phyloP scores from a whole-genome alignment of 2,888 invertebrate species.

The Blera fallax region DNA sequence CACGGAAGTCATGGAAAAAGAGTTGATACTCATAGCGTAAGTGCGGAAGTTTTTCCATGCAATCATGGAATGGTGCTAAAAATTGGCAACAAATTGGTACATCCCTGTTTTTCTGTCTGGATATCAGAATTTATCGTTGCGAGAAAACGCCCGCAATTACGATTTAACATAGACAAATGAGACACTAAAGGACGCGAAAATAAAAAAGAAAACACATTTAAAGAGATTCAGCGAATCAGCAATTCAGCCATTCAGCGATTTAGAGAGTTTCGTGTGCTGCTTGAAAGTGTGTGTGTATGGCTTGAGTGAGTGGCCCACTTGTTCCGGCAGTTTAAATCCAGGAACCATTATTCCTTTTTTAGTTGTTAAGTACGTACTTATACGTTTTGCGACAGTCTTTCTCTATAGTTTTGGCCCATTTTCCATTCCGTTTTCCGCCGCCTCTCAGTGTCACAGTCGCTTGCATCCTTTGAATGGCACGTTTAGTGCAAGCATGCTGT shows the following conservation, averaged over 20 bases:
- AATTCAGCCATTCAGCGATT: slow-evolving; percentile 57
- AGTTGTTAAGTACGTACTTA: slow-evolving; percentile 62
- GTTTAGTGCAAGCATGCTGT: slow-evolving; percentile 15
- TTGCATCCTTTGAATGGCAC: slow-evolving; percentile 57
- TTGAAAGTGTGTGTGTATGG: not conserved
- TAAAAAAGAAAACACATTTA: not conserved
- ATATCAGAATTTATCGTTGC: slow-evolving; percentile 44
- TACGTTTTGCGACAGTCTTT: slow-evolving; percentile 49
- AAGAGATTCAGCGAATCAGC: slow-evolving; percentile 33
- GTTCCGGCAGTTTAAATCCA: slow-evolving; percentile 51
- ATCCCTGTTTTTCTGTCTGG: not conserved
- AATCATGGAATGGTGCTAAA: slow-evolving; percentile 34
- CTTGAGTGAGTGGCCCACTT: slow-evolving; percentile 40
- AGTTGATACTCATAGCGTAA: not conserved
- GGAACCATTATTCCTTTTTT: slow-evolving; percentile 56
- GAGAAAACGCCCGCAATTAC: slow-evolving; percentile 58
- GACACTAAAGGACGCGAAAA: slow-evolving; percentile 37
- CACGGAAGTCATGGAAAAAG: not conserved
- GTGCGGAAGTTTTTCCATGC: not conserved
- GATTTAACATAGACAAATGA: slow-evolving; percentile 58
- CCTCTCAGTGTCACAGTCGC: slow-evolving; percentile 30
- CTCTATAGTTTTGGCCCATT: slow-evolving; percentile 44
- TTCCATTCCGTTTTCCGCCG: not conserved
- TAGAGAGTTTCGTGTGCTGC: slow-evolving; percentile 4
- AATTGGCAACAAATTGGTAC: slow-evolving; percentile 35